Evolutionary conservation across 64 coral and sea anemone genomes (phyloP), one percentile per base, ranked within the genome.

Genomic region (Acropora tenuis): DNA sequence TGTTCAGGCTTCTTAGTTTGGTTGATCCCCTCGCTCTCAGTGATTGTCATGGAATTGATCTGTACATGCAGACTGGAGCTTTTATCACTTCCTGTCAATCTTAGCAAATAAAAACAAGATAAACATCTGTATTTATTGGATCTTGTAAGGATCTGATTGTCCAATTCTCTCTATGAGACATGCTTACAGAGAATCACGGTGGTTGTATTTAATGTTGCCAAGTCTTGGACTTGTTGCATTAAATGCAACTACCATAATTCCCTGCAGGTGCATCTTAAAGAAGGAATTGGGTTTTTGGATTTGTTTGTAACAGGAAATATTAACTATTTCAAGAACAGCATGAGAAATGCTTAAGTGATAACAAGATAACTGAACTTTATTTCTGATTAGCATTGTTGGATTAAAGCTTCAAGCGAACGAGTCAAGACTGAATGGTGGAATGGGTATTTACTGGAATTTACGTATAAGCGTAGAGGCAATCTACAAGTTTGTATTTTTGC

Each of bases 11-110:
- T 69, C 60, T 84, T 48, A 68, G 13, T 43, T 84, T 84, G 81
- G 67, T 84, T 68, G 67, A 84, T 84, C 81, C 81, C 81, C 81
- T 84, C 67, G 10, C 81, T 68, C 59, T 48, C 41, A 84, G 81
- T 84, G 81, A 84, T 68, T 68, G 67, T 48, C 60, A 84, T 84
- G 81, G 81, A 84, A 84, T 84, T 84, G 81, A 84, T 84, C 45
- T 84, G 43, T 84, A 84, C 67, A 84, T 84, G 78, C 78, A 80
- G 44, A 82, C 80, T 55, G 63, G 80, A 82, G 80, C 80, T 20
- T 82, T 60, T 82, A 82, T 82, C 80, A 59, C 59, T 82, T 55
- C 80, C 42, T 82, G 80, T 63, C 80, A 60, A 60, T 82, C 80
- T 75, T 75, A 75, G 73, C 73, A 75, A 75, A 75, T 75, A 75